Conservation (phyloP, 2,113 vertebrate species). For the Eulemur rufifrons region DNA sequence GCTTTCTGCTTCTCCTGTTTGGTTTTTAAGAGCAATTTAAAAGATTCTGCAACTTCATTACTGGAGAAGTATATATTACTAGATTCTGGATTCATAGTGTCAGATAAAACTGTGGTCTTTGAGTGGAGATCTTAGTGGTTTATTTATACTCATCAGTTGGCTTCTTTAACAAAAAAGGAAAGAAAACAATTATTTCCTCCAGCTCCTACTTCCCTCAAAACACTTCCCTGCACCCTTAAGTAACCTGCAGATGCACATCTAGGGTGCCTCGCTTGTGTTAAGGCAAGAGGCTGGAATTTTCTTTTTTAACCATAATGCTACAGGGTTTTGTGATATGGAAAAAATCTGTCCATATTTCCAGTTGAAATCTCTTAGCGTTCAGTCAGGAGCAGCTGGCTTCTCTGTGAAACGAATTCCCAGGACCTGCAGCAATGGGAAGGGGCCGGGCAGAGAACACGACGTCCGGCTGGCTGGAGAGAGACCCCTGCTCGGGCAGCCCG, state of each 20-base stretch:
- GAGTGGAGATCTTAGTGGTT: neutral
- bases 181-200: neutral
- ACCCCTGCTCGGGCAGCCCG: neutral
- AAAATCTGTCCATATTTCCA: neutral
- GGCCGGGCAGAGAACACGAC: fast-evolving
- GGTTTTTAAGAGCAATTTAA: neutral
- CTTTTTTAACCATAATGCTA: neutral
- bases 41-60: neutral
- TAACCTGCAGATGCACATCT: neutral
- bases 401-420: neutral
- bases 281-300: neutral
- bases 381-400: neutral
- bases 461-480: neutral
- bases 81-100: neutral
- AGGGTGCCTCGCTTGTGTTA: neutral
- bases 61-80: neutral
- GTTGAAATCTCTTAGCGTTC: neutral
- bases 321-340: neutral
- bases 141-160: neutral
- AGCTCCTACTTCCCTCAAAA: neutral
- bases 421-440: neutral
- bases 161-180: neutral
- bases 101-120: neutral
- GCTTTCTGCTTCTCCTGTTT: neutral
- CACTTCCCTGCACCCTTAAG: neutral